Percentiles rank a stretch among this genome's conserved stretches.
Conservation (phyloP, 2,888 invertebrate genomes). For the Diplazon laetatorius region DNA sequence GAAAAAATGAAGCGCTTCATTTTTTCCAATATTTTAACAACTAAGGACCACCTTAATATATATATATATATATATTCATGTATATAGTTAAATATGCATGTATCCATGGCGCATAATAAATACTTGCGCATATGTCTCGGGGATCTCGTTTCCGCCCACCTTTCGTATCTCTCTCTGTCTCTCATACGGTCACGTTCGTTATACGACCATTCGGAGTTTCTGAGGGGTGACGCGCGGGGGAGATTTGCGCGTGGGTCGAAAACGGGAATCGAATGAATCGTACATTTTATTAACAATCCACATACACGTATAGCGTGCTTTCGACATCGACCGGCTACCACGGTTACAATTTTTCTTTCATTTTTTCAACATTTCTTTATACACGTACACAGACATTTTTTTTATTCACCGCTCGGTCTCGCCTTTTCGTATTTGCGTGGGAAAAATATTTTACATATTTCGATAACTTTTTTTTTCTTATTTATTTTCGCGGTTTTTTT, state of each 20-base stretch:
- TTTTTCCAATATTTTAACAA: no score
- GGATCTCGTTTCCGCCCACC: constrained; percentile 64
- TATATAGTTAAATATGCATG: not conserved
- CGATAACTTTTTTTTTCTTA: not conserved
- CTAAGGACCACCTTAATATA: no score
- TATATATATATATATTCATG: not conserved
- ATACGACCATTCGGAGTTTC: not conserved
- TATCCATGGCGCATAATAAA: constrained; percentile 24
- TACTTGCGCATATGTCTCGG: constrained; percentile 27
- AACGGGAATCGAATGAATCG: constrained; percentile 54
- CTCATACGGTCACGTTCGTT: no score
- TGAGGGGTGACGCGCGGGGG: not conserved
- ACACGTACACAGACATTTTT: no score
- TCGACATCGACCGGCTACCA: no score
- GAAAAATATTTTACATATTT: not conserved
- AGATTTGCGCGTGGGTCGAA: constrained; percentile 58
- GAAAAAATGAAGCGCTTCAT: no score
- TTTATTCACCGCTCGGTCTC: constrained; percentile 1
- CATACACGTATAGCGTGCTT: constrained; percentile 14
- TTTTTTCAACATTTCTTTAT: no score
- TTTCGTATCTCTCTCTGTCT: constrained; percentile 16
- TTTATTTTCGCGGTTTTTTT: not conserved
- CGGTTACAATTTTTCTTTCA: no score
- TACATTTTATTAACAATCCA: constrained; percentile 40
- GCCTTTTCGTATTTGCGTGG: not conserved